Evolutionary conservation across 2,113 vertebrate genomes (phyloP).

Genomic region (Tonatia bakeri): DNA sequence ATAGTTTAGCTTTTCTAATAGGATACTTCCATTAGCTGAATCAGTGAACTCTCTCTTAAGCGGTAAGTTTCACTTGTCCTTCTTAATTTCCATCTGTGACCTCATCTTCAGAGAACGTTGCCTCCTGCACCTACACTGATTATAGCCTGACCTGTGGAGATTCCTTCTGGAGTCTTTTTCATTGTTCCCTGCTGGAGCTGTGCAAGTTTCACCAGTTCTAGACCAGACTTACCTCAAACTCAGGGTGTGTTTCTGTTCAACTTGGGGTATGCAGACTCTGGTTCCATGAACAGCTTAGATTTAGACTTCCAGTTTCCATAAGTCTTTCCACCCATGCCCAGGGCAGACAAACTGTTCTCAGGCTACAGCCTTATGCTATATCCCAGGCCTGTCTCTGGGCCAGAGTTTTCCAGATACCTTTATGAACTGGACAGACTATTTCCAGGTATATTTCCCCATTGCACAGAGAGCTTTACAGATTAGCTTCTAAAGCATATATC

Average conservation of each 20-base stretch:
- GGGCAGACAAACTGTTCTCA: background rate
- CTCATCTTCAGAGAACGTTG: background rate
- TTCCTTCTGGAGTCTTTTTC: background rate
- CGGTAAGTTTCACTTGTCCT: background rate
- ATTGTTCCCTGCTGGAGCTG: background rate
- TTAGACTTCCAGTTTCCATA: background rate
- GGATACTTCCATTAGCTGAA: background rate
- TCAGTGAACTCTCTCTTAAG: background rate
- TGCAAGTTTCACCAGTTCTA: background rate
- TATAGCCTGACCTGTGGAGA: background rate
- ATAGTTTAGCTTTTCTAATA: background rate
- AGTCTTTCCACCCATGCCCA: background rate
- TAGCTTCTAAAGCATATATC: background rate
- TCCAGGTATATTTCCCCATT: background rate
- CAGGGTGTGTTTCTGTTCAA: background rate
- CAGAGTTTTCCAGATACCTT: background rate
- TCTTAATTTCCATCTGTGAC: background rate
- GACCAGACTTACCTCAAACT: background rate
- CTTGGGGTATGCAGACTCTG: background rate
- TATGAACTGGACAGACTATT: background rate
- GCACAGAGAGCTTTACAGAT: background rate
- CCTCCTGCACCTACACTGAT: background rate
- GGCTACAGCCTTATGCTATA: background rate
- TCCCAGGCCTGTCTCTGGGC: background rate
- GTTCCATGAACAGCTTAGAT: background rate